phyloP scores from a whole-genome alignment of 2,797 vertebrate genomes.

The Acanthurus tractus region DNA sequence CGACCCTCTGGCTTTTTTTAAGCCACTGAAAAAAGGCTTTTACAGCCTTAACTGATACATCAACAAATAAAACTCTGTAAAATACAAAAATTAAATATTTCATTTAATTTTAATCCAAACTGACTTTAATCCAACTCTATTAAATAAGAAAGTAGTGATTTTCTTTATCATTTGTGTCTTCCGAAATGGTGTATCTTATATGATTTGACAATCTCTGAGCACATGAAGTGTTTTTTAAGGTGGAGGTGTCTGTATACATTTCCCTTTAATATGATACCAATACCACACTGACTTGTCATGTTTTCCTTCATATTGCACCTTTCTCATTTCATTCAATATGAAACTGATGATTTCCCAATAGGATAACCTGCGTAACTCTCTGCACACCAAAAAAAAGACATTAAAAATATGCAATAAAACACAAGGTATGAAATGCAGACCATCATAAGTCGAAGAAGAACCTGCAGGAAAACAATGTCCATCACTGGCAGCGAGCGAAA shows the following conservation, averaged over 20 bases:
- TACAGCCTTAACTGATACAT: not conserved
- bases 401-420: slow-evolving; percentile 43
- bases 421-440: slow-evolving; percentile 21
- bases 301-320: slow-evolving; percentile 43
- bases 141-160: not conserved
- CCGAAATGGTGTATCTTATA: not conserved
- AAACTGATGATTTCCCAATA: slow-evolving; percentile 54
- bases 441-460: slow-evolving; percentile 12
- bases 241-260: not conserved
- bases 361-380: slow-evolving; percentile 20
- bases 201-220: not conserved
- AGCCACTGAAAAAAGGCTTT: not conserved
- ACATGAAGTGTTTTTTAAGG: slow-evolving; percentile 1
- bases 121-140: not conserved
- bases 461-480: slow-evolving; percentile 30
- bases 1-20: slow-evolving; percentile 8
- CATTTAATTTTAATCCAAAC: not conserved
- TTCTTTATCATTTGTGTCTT: not conserved
- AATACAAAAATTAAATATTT: not conserved
- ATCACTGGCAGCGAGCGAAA: slow-evolving; percentile 16
- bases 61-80: not conserved
- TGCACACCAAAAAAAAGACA: slow-evolving; percentile 22
- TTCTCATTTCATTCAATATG: slow-evolving; percentile 54
- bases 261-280: slow-evolving; percentile 23
- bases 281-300: not conserved